Percentiles rank a stretch among this genome's conserved stretches.
These are phyloP conservation scores for Mormyrops boulengeri DNA, from an alignment of 2,797 vertebrate species.

Conservation along the genomic window DNA sequence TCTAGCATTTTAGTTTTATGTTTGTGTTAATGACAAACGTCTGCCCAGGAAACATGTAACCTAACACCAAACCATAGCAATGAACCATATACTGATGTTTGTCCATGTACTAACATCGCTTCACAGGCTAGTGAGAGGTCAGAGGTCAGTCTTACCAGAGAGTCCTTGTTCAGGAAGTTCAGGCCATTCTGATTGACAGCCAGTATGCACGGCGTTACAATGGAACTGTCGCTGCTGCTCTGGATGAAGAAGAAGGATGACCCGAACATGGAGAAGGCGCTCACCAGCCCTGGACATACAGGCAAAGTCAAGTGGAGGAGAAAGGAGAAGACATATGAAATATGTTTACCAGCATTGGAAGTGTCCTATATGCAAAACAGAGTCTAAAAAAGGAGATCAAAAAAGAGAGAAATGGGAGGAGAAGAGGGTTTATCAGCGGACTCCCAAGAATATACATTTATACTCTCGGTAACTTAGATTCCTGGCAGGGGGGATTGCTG, in stretches of 20 bases:
- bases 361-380: neutral
- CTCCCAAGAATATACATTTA: neutral
- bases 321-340: neutral
- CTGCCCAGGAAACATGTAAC: neutral
- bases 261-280: slow-evolving; percentile 88
- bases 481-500: neutral
- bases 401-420: neutral
- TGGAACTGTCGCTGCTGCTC: slow-evolving; percentile 76
- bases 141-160: slow-evolving; percentile 67
- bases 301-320: neutral
- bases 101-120: neutral
- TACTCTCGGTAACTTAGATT: neutral
- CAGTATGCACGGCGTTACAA: slow-evolving; percentile 82
- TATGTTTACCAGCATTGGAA: neutral
- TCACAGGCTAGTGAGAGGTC: no score
- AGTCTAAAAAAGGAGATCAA: neutral
- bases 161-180: slow-evolving; percentile 87
- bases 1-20: neutral
- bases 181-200: slow-evolving; percentile 90
- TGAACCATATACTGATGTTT: neutral
- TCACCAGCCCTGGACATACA: slow-evolving; percentile 75
- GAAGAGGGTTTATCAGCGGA: neutral
- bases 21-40: neutral
- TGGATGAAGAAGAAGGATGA: slow-evolving; percentile 97
- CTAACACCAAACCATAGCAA: neutral